Conservation (phyloP, 2,888 invertebrate species). For the Dolichopus griseipennis region DNA sequence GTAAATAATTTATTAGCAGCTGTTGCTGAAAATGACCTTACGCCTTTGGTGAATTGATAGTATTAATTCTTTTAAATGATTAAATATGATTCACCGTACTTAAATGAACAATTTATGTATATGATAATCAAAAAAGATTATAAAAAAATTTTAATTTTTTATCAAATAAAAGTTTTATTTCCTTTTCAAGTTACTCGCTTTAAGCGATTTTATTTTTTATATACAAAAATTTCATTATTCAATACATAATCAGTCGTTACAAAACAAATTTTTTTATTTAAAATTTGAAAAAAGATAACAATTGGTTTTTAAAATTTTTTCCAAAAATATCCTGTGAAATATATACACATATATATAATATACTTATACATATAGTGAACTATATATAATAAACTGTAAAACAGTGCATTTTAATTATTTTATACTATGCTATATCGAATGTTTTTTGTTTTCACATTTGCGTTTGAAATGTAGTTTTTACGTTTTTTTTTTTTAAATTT, state of each 20-base stretch:
- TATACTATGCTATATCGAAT: too few relatives aligned
- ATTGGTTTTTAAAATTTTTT: background rate
- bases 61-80: background rate
- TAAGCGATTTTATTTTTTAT: background rate
- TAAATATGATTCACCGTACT: background rate
- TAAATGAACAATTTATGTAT: background rate
- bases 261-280: background rate
- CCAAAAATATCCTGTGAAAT: background rate
- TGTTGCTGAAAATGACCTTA: slow-evolving; percentile 13
- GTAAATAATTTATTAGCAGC: slow-evolving; percentile 19
- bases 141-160: too few relatives aligned
- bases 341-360: background rate
- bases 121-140: too few relatives aligned
- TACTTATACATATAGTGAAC: too few relatives aligned
- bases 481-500: slow-evolving; percentile 23
- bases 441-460: background rate
- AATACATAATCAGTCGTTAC: background rate
- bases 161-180: background rate
- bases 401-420: too few relatives aligned
- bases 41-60: background rate
- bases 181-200: background rate
- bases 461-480: background rate
- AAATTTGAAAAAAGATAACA: slow-evolving; percentile 5
- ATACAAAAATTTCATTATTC: background rate
- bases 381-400: too few relatives aligned